Evolutionary conservation across 2,888 invertebrate genomes (phyloP).

Genomic region (Caenorhabditis imperialis): DNA sequence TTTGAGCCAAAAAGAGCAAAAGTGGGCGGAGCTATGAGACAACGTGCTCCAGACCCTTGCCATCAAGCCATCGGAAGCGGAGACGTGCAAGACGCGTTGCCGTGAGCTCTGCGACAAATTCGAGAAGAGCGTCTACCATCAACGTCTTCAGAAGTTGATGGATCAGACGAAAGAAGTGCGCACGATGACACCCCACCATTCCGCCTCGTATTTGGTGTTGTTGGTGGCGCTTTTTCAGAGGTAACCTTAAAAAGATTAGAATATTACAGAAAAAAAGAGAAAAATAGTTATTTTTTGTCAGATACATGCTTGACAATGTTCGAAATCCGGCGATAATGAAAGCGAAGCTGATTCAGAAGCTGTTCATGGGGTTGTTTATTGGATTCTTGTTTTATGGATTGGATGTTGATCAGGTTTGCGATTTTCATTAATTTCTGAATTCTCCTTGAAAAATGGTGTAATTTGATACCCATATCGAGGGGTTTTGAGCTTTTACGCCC

Average conservation of each 20-base stretch:
- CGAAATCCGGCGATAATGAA: constrained; percentile 67
- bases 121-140: constrained; percentile 35
- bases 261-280: neutral
- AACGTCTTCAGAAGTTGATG: constrained; percentile 44
- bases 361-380: constrained; percentile 81
- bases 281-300: too few relatives aligned
- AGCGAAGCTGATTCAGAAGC: constrained; percentile 70
- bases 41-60: constrained; percentile 83
- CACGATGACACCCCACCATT: constrained; percentile 45
- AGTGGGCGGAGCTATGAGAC: neutral
- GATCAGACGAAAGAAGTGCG: constrained; percentile 39
- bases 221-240: constrained; percentile 44
- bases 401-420: constrained; percentile 45
- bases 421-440: too few relatives aligned
- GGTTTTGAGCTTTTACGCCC: too few relatives aligned
- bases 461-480: too few relatives aligned
- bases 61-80: constrained; percentile 88
- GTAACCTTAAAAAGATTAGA: constrained; percentile 15
- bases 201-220: constrained; percentile 33
- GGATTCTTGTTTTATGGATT: constrained; percentile 88
- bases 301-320: constrained; percentile 66
- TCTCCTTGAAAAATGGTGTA: too few relatives aligned
- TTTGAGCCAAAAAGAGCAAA: neutral
- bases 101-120: constrained; percentile 64
- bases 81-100: constrained; percentile 84